Base-by-base conservation (phyloP, 2,888 invertebrate species). In the Hydrotaea cyrtoneurina region DNA sequence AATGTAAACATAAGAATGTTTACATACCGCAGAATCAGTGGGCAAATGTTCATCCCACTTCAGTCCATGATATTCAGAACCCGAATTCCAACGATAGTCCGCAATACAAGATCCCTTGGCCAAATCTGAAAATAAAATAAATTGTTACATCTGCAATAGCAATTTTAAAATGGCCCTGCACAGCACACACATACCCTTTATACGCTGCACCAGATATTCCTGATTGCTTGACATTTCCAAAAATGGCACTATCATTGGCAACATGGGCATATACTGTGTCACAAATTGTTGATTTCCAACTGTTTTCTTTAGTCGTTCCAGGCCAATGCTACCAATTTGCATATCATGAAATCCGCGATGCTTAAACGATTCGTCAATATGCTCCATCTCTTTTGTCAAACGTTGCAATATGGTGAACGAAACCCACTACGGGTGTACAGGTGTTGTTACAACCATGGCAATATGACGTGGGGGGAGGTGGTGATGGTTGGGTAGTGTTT, bases 41-140 rank as follows among this genome's bases (percentile, higher is more conserved):
- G 98, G 98, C 87, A 96, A 93, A 88, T 95, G 94, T 83, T 95
- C 95, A 88, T 95, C 96, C 97, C 98, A 97, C 69, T 94, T 94
- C 88, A 96, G 95, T 17, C 95, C 95, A 88, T 95, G 94, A 88
- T 94, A 94, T 36, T 93, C 93, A 57, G 96, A 96, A 64, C 98
- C 98, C 80, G 95, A 94, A 92, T 96, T 95, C 98, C 98, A 98
- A 86, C 95, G 95, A 93, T 96, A 98, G 88, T 96, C 96, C 89
- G 97, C 96, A 93, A 98, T 96, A 90, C 97, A 97, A 11, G 97
- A 97, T 84, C 97, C 97, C 90, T 94, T 94, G 0, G 86, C 86
- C 50, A 88, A 83, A 78, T 87, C 87, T 87, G 46, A 19, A n/a
- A 19, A 43, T 31, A 15, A 64, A 76, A 43, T 43, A 46, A 69